Evolutionary conservation across 53 echinoderm and acorn worm genomes (phyloP).

Genomic region (Mesocentrotus franciscanus): DNA sequence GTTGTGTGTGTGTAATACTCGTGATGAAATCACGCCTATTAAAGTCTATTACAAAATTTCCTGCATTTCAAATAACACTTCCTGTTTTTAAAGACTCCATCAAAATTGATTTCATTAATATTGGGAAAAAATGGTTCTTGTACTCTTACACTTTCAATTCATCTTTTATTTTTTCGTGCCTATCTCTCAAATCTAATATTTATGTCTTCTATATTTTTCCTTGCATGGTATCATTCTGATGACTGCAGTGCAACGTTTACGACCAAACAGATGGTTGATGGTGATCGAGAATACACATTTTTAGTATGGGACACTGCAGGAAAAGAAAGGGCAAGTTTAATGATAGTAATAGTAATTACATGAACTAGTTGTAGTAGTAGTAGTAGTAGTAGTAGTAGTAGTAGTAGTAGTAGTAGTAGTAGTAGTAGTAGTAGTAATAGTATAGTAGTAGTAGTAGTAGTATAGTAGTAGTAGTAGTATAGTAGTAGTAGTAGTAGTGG

Average conservation of each 20-base stretch:
- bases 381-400: background rate
- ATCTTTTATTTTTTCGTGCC: background rate
- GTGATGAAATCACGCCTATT: background rate
- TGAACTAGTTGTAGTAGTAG: background rate
- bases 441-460: background rate
- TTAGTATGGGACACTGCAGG: conserved; percentile 57
- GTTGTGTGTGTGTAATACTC: background rate
- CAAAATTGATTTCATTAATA: background rate
- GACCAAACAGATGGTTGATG: conserved; percentile 48
- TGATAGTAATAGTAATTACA: too few species aligned
- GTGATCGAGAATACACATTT: conserved; percentile 43
- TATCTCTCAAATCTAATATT: background rate
- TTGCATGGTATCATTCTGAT: background rate
- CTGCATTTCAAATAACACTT: background rate
- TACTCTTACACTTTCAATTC: background rate
- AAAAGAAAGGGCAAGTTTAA: conserved; percentile 58
- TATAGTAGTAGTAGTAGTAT: too few species aligned
- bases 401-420: background rate
- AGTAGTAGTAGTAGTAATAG: background rate
- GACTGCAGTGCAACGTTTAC: conserved; percentile 32
- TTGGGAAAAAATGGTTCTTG: background rate
- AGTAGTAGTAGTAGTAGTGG: too few species aligned
- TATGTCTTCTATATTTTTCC: background rate
- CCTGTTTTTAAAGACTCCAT: background rate
- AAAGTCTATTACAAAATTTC: background rate